Base-by-base conservation (phyloP, 2,113 vertebrate species). In the Aphelocoma coerulescens region DNA sequence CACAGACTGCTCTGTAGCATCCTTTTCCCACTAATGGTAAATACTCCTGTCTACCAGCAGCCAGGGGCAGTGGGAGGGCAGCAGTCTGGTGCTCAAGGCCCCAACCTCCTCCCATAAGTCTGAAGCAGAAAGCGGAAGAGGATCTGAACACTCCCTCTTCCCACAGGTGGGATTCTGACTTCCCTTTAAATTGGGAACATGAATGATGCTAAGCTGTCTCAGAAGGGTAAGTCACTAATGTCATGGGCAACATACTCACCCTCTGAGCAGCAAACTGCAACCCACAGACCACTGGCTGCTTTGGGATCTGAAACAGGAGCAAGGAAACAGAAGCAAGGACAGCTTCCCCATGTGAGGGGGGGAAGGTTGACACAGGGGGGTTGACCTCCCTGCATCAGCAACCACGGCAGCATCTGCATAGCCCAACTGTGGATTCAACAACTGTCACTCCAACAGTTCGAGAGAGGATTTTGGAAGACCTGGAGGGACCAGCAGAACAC, bases 371-470 rank as follows among this genome's bases (percentile, higher is more conserved):
- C 2, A 5, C 35, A 61, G 24, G 24, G 23, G 58, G 16, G 10
- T 27, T 61, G 35, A 86, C 23, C 43, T 66, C 54, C 35, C 10
- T 3, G 2, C 6, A 12, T 26, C 62, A 91, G 81, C 57, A 81
- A 41, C 61, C 59, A 44, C 0, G 0, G 43, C 52, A 82, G 32
- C 68, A 73, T 16, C 59, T 63, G 61, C 58, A 52, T 2, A 65
- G 58, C 13, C 35, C 1, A 1, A 1, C 39, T 8, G 6, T 5
- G 22, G 62, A 76, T 35, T 75, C 75, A 51, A 59, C 37, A 82
- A 3, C 1, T 27, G 26, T 32, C 79, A 28, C 28, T 71, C 13
- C 7, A 10, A 10, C 0, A 1, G 27, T 8, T 82, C 0, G 0
- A 62, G 43, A 69, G 35, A 52, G 43, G 49, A 35, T 72, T 89